Percentiles rank a stretch among this genome's conserved stretches.
phyloP scores from a whole-genome alignment of 2,797 vertebrate species.

The Apodemus agrarius region DNA sequence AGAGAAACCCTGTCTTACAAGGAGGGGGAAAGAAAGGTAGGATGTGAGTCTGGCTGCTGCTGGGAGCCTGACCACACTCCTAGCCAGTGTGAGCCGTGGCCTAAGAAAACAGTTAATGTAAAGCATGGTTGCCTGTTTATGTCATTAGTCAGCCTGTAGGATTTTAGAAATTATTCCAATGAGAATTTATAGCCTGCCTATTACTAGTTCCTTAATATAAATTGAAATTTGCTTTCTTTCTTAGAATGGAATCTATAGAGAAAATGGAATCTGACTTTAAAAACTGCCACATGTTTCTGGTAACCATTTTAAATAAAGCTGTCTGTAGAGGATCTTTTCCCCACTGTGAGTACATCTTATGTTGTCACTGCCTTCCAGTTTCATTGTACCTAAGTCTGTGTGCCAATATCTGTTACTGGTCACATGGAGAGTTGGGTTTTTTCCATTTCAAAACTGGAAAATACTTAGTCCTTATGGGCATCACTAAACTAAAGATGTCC shows the following conservation, averaged over 20 bases:
- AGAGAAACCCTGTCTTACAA: neutral
- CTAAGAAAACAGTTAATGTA: neutral
- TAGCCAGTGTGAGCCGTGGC: neutral
- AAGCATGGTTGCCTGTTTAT: neutral
- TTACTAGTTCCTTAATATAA: neutral
- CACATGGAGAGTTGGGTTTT: neutral
- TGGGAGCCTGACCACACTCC: neutral
- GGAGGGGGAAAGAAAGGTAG: neutral
- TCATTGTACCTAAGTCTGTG: neutral
- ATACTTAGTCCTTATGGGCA: neutral
- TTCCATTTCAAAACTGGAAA: neutral
- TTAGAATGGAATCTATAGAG: conserved; percentile 97
- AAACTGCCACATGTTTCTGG: conserved; percentile 99
- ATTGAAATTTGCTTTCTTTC: conserved; percentile 75
- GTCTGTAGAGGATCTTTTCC: conserved; percentile 98
- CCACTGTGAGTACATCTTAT: conserved; percentile 92
- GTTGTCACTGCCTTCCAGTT: neutral
- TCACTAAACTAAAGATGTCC: neutral
- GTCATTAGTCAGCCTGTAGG: neutral
- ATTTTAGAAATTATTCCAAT: neutral
- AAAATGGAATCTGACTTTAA: conserved; percentile 99
- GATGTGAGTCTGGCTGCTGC: neutral
- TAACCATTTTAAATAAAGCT: conserved; percentile 98
- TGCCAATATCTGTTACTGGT: neutral
- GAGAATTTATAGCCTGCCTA: neutral